phyloP scores from a whole-genome alignment of 2,113 vertebrate genomes.

The Sigmodon hispidus region DNA sequence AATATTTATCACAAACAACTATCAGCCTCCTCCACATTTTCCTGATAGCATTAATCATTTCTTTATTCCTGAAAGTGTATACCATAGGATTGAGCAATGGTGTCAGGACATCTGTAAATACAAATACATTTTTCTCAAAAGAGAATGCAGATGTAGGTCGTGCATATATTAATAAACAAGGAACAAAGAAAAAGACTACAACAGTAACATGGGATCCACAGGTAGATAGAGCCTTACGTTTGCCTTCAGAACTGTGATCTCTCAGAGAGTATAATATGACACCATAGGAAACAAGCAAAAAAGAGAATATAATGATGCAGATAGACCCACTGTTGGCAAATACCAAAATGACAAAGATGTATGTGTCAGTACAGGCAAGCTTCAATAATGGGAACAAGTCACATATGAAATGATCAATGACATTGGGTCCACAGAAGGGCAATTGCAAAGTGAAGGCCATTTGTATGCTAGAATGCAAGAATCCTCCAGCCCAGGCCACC shows the following conservation, averaged over 20 bases:
- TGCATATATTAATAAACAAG: slow-evolving; percentile 13
- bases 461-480: slow-evolving; percentile 40
- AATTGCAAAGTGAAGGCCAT: slow-evolving; percentile 57
- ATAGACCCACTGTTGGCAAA: slow-evolving; percentile 65
- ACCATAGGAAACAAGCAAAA: slow-evolving; percentile 55
- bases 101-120: neutral
- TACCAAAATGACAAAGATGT: slow-evolving; percentile 39
- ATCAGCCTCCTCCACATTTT: neutral
- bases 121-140: neutral
- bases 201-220: slow-evolving; percentile 1
- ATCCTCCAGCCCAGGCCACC: slow-evolving; percentile 6
- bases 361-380: slow-evolving; percentile 53
- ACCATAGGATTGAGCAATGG: neutral
- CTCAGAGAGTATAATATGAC: slow-evolving; percentile 61
- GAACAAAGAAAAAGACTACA: neutral
- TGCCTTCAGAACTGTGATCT: neutral
- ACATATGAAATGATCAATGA: slow-evolving; percentile 13
- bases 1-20: neutral
- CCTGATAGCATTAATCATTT: neutral
- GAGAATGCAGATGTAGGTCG: neutral
- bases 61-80: neutral
- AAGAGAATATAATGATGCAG: slow-evolving; percentile 52
- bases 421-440: slow-evolving; percentile 70
- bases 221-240: neutral
- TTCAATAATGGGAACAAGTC: neutral